Percentiles rank a stretch among this genome's conserved stretches.
Evolutionary conservation across 2,797 vertebrate species (phyloP).

Genomic region (Typhlichthys eigenmanni): DNA sequence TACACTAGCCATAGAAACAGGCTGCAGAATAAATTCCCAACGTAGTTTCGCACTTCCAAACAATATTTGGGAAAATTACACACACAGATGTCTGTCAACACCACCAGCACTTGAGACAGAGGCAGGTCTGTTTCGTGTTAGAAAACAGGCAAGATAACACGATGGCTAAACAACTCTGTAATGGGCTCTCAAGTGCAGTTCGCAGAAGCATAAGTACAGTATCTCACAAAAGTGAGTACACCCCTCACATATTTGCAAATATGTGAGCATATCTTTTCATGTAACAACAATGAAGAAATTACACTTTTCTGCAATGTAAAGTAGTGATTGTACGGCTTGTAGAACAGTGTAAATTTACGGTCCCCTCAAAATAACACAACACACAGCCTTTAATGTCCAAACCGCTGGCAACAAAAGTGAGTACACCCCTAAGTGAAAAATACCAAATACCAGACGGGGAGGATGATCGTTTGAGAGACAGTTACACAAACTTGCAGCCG

Average conservation of each 20-base stretch:
- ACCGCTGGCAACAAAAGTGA: background rate
- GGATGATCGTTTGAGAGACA: slow-evolving; percentile 50
- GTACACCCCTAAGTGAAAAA: slow-evolving; percentile 10
- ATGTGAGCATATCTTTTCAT: no score
- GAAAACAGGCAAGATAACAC: slow-evolving; percentile 32
- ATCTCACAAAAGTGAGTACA: no score
- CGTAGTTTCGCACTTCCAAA: background rate
- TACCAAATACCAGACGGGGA: slow-evolving; percentile 36
- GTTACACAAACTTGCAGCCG: slow-evolving; percentile 44
- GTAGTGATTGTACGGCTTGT: no score
- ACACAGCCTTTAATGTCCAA: no score
- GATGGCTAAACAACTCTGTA: slow-evolving; percentile 27
- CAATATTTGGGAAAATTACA: background rate
- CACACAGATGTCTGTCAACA: slow-evolving; percentile 11
- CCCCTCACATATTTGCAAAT: no score
- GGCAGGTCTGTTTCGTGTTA: slow-evolving; percentile 40
- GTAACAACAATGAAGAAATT: no score
- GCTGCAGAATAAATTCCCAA: slow-evolving; percentile 20
- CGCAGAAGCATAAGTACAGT: slow-evolving; percentile 18
- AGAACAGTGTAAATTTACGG: no score
- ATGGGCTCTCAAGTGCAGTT: slow-evolving; percentile 28
- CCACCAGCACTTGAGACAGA: slow-evolving; percentile 6
- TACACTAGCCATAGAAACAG: slow-evolving; percentile 1
- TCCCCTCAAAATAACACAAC: no score
- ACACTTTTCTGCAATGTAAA: no score